Evolutionary conservation across 2,888 invertebrate genomes (phyloP).

Genomic region (Eupithecia vulgata): DNA sequence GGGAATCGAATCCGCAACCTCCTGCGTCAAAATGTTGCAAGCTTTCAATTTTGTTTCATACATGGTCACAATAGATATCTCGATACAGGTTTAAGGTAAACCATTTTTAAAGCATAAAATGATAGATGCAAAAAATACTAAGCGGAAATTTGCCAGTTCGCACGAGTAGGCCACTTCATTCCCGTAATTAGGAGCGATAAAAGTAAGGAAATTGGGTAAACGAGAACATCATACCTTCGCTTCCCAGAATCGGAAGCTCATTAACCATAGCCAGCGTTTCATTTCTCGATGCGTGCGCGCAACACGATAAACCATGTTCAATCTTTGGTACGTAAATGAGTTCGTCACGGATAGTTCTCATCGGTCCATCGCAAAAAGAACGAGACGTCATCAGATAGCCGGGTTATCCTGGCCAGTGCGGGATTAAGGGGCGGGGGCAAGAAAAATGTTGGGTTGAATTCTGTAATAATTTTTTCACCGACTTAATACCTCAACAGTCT

Average conservation of each 20-base stretch:
- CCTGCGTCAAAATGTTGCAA: neutral
- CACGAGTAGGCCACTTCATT: neutral
- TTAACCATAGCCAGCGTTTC: conserved; percentile 15
- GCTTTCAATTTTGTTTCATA: neutral
- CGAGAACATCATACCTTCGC: neutral
- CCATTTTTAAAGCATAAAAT: too few species aligned
- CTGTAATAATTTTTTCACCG: neutral
- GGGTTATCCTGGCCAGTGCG: conserved; percentile 55
- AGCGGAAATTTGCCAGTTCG: neutral
- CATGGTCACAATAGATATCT: too few species aligned
- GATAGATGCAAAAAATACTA: neutral
- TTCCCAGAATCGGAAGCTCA: conserved; percentile 28
- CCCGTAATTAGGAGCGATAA: neutral
- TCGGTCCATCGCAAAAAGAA: conserved; percentile 50
- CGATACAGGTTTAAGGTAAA: too few species aligned
- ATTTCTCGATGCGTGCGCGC: neutral
- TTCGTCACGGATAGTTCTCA: conserved; percentile 56
- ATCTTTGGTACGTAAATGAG: conserved; percentile 54
- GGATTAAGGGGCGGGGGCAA: conserved; percentile 6
- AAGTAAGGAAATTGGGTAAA: neutral
- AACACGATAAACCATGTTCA: conserved; percentile 34
- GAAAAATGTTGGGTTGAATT: neutral
- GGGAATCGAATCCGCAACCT: too few species aligned
- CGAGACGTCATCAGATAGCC: conserved; percentile 53
- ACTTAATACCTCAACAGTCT: too few species aligned